Conservation (phyloP, 2,888 invertebrate genomes). For the Nasonovia ribisnigri region DNA sequence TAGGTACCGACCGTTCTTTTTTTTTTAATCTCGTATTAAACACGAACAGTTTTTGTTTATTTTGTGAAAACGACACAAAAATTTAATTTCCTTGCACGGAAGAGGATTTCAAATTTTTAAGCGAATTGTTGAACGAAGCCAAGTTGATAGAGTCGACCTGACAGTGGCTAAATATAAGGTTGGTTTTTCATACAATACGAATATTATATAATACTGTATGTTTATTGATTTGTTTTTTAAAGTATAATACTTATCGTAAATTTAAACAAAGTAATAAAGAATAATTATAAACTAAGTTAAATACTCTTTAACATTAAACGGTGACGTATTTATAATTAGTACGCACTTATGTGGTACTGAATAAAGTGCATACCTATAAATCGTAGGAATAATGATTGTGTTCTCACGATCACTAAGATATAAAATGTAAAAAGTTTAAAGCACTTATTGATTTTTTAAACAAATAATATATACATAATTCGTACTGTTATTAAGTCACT, state of each 20-base stretch:
- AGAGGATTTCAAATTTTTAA: not conserved
- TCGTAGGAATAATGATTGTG: not conserved
- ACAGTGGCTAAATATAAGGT: not conserved
- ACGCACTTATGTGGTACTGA: not conserved
- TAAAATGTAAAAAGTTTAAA: not conserved
- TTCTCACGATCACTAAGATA: not conserved
- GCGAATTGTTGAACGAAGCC: not conserved
- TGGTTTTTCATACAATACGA: not conserved
- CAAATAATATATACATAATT: not conserved
- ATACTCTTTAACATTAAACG: not conserved
- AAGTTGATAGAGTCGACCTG: not conserved
- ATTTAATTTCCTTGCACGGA: not conserved
- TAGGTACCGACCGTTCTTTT: not conserved
- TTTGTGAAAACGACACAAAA: not conserved
- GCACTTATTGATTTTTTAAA: not conserved
- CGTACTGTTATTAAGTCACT: not conserved
- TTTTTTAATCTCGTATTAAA: conserved; percentile 19
- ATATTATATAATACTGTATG: not conserved
- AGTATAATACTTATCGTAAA: not conserved
- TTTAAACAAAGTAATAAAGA: too few species aligned
- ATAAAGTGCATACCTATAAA: not conserved
- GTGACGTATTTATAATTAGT: not conserved
- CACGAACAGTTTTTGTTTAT: not conserved
- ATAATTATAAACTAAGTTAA: not conserved
- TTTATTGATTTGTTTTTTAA: not conserved